These are phyloP conservation scores for Stomorhina lunata DNA, from an alignment of 2,888 invertebrate genomes.

Conservation along the genomic window DNA sequence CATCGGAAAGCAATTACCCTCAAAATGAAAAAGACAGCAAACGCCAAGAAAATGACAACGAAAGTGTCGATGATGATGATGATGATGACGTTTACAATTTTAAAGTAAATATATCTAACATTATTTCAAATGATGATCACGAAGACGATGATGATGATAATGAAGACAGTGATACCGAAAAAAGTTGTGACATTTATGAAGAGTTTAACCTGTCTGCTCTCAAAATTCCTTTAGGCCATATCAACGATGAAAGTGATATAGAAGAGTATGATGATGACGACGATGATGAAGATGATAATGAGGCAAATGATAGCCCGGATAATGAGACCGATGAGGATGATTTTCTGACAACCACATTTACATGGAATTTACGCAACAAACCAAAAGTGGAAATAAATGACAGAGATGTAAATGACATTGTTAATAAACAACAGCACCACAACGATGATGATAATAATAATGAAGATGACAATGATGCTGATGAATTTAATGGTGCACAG, in stretches of 20 bases:
- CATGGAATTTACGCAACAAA: constrained; percentile 76
- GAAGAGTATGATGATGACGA: constrained; percentile 54
- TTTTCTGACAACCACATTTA: constrained; percentile 76
- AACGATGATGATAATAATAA: constrained; percentile 35
- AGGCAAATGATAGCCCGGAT: constrained; percentile 30
- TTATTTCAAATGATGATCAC: constrained; percentile 28
- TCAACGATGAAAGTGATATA: constrained; percentile 6
- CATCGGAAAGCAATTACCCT: constrained; percentile 75
- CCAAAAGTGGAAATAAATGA: constrained; percentile 73
- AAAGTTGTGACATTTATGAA: constrained; percentile 47
- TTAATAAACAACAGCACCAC: background rate
- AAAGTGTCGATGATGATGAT: constrained; percentile 52
- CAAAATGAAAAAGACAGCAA: constrained; percentile 62
- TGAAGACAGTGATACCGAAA: constrained; percentile 37
- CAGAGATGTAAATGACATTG: background rate
- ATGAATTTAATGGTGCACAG: constrained; percentile 5
- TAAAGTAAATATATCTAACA: too few species aligned
- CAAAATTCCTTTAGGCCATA: constrained; percentile 16
- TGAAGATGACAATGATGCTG: constrained; percentile 22
- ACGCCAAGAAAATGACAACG: constrained; percentile 36
- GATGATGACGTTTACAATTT: constrained; percentile 35
- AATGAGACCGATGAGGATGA: constrained; percentile 69
- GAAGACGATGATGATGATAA: constrained; percentile 33
- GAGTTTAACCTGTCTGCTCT: constrained; percentile 66
- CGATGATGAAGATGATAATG: constrained; percentile 27